Evolutionary conservation across 2,888 invertebrate genomes (phyloP).

Genomic region (Euzetes globulus): DNA sequence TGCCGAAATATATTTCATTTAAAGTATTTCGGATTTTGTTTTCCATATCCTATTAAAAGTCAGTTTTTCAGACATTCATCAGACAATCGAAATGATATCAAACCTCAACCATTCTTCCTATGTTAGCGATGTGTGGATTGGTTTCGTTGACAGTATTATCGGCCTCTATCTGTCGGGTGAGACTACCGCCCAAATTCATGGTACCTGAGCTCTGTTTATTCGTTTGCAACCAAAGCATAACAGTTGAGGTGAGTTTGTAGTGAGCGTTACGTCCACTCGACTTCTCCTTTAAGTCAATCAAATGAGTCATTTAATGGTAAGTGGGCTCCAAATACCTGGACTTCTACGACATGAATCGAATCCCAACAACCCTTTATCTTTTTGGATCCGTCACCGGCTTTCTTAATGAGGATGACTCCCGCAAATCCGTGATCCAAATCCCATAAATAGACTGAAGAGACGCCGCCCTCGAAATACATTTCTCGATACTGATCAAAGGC

Average conservation of each 20-base stretch:
- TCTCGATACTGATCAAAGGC: conserved; percentile 98
- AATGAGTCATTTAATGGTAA: not conserved
- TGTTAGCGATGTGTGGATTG: conserved; percentile 95
- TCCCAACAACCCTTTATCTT: conserved; percentile 99
- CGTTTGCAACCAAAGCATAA: conserved; percentile 98
- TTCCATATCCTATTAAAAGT: conserved; percentile 71
- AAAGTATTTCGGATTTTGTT: conserved; percentile 97
- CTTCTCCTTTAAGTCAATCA: conserved; percentile 60
- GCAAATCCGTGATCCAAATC: conserved; percentile 95
- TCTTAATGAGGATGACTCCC: conserved; percentile 96
- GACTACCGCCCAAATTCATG: conserved; percentile 96
- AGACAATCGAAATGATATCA: conserved; percentile 31
- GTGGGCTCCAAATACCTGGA: conserved; percentile 53
- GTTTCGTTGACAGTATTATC: conserved; percentile 84
- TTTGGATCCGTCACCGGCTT: conserved; percentile 95
- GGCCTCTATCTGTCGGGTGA: conserved; percentile 90
- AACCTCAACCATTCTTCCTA: conserved; percentile 91
- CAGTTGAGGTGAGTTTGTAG: conserved; percentile 97
- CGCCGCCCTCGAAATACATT: conserved; percentile 99
- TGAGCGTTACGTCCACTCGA: conserved; percentile 86
- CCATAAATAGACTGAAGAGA: conserved; percentile 98
- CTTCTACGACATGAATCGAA: conserved; percentile 98
- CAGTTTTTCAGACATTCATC: not conserved
- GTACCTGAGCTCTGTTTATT: conserved; percentile 89
- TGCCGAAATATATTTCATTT: conserved; percentile 98